Base-by-base conservation (phyloP, 2,888 invertebrate genomes). In the Cerastis leucographa region DNA sequence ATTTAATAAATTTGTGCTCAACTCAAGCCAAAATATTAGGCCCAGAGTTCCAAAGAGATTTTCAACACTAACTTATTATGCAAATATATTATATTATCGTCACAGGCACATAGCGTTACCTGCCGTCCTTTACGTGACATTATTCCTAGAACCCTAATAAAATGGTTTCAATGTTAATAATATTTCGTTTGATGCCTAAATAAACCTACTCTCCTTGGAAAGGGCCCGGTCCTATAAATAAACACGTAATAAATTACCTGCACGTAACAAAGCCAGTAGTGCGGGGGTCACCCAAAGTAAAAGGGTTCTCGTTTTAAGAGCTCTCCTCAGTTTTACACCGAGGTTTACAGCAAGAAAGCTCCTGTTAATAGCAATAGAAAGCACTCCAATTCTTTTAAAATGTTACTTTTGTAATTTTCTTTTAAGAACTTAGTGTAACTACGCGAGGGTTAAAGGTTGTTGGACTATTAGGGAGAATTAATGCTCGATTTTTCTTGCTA, bases 261-360 rank as follows among this genome's bases (percentile, higher is more conserved):
- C 65, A 77, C 68, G 65, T 80, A 85, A 85, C 83, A 85, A 87
- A 85, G 81, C 71, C 76, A 74, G 81, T 79, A 82, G 80, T 80
- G 73, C 44, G 72, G 78, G 71, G 82, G 85, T 87, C 76, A 88
- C 85, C 86, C 83, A 83, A 88, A 87, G 89, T 87, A 88, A 89
- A 91, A 90, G 89, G 85, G 86, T 88, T 85, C 90, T 90, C 76
- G 81, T 85, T 89, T 87, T 84, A 90, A 92, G 89, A 87, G 90
- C 85, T 78, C 87, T 81, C 70, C 84, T 78, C 73, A 78, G 84
- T 85, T 82, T 84, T 84, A 71, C 82, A 84, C 85, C 61, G 87
- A 83, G 86, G 85, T 87, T 91, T 88, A 86, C 78, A 81, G 79
- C 65, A 89, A 88, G 88, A 81, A 88, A 88, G 85, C 83, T 64